Evolutionary conservation across 2,113 vertebrate genomes (phyloP), one percentile per base, ranked within the genome.

Genomic region (Egretta garzetta): DNA sequence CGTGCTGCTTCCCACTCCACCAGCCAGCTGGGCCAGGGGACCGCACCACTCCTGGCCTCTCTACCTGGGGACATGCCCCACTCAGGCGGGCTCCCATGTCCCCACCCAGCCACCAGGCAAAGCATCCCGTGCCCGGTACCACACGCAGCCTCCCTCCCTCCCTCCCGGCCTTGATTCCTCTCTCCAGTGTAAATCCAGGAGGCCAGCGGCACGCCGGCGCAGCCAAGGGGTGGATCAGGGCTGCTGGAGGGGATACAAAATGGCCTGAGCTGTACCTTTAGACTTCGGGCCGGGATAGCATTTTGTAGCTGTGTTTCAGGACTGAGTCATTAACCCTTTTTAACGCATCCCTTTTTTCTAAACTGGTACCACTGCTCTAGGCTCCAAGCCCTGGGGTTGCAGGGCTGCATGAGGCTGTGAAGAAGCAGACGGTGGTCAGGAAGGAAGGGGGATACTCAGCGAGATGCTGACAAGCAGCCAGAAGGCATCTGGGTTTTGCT

Each of bases 151-250:
- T 85, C 47, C 55, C 32, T 66, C 32, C 52, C 41, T 41, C 41
- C 27, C 52, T 80, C 59, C 66, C 6, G 1, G 67, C 68, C 50
- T 73, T 27, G 2, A 35, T 70, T 39, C 63, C 72, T 12, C 45
- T 59, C 58, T 88, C 83, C 1, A 0, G 15, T 0, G 0, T 45
- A 91, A 84, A 93, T 41, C 86, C 79, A 66, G 0, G 3, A 67
- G 37, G 47, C 55, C 76, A 86, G 47, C 10, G 8, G 23, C 11
- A 45, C 43, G 59, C 28, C 56, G 68, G 80, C 20, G 9, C 39
- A 86, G 67, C 23, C 74, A 72, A 80, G 49, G 62, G 49, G 70
- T 24, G 41, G 70, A 84, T 28, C 6, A 3, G 50, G 41, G 59
- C 76, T 2, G 33, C 39, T 35, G 53, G 49, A 93, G 33, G 39